Evolutionary conservation across 2,797 vertebrate species (phyloP).

Genomic region (Vespertilio murinus): DNA sequence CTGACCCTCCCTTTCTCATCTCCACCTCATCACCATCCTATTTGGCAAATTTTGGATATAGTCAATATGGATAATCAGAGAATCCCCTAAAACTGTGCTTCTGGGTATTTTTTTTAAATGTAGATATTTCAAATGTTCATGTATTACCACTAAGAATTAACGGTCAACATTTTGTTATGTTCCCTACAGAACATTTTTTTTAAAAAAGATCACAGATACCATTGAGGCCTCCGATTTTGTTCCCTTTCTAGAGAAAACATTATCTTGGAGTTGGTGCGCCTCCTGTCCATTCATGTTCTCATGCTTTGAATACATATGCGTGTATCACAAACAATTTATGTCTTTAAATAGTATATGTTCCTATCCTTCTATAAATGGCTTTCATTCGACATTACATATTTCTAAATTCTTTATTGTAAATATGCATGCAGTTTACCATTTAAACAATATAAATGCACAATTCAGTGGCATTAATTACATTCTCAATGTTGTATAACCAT

Average conservation of each 20-base stretch:
- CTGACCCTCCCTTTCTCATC: too few species aligned
- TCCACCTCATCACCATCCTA: background rate
- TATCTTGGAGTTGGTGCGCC: background rate
- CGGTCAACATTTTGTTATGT: background rate
- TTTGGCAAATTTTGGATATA: background rate
- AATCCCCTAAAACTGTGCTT: background rate
- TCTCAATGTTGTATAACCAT: background rate
- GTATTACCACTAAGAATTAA: background rate
- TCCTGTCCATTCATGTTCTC: background rate
- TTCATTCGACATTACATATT: background rate
- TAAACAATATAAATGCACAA: background rate
- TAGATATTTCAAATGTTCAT: background rate
- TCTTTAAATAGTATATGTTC: background rate
- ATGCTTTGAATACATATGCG: background rate
- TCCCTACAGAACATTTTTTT: background rate
- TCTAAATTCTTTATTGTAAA: background rate
- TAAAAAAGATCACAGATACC: background rate
- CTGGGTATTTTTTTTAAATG: background rate
- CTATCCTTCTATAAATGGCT: background rate
- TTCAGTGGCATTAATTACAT: background rate
- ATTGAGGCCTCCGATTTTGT: background rate
- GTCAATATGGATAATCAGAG: background rate
- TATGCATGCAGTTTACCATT: background rate
- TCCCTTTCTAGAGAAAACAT: background rate
- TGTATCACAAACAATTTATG: background rate